Evolutionary conservation across 2,888 invertebrate species (phyloP).

Genomic region (Dimorphilus gyrociliatus): DNA sequence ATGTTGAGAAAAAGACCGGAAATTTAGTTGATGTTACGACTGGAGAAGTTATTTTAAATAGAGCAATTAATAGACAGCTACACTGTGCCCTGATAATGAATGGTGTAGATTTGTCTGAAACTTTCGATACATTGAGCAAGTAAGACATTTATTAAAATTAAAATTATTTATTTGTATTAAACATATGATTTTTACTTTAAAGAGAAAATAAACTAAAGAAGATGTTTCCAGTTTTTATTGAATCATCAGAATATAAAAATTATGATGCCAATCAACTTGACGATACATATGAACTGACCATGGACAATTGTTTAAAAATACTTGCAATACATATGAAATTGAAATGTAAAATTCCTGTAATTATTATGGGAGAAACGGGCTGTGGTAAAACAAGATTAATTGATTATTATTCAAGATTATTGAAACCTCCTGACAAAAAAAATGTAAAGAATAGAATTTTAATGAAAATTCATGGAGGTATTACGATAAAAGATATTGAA

Average conservation of each 20-base stretch:
- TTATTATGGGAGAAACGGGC: slow-evolving; percentile 34
- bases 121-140: slow-evolving; percentile 24
- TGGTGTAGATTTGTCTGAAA: slow-evolving; percentile 20
- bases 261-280: slow-evolving; percentile 21
- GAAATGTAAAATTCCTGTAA: slow-evolving; percentile 31
- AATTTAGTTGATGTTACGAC: slow-evolving; percentile 22
- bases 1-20: slow-evolving; percentile 16
- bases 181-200: neutral
- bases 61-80: slow-evolving; percentile 16
- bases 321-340: slow-evolving; percentile 33
- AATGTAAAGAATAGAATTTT: slow-evolving; percentile 14
- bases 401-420: slow-evolving; percentile 27
- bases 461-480: slow-evolving; percentile 28
- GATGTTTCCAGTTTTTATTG: too few species aligned
- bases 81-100: slow-evolving; percentile 17
- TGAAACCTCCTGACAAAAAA: slow-evolving; percentile 16
- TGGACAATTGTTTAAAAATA: slow-evolving; percentile 32
- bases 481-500: slow-evolving; percentile 20
- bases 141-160: slow-evolving; percentile 5
- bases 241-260: too few species aligned
- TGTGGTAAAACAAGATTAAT: slow-evolving; percentile 32
- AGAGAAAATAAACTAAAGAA: too few species aligned
- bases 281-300: slow-evolving; percentile 27
- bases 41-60: slow-evolving; percentile 12
- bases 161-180: neutral